phyloP scores from a whole-genome alignment of 2,113 vertebrate genomes.

The Leucopsar rothschildi region DNA sequence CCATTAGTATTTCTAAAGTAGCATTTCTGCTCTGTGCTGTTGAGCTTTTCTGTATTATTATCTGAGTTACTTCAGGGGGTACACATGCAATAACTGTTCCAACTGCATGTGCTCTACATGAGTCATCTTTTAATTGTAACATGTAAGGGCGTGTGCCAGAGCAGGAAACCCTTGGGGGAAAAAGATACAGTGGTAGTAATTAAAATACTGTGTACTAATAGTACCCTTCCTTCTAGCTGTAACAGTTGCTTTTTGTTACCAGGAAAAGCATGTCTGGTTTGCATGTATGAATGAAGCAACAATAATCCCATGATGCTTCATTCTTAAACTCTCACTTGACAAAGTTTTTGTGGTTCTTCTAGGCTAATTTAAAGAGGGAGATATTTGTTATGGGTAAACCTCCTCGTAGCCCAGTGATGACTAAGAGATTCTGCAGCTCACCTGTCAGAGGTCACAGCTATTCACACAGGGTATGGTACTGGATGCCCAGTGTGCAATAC shows the following conservation, averaged over 20 bases:
- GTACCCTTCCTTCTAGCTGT: not conserved
- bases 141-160: not conserved
- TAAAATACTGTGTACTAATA: not conserved
- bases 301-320: not conserved
- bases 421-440: conserved; percentile 83
- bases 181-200: not conserved
- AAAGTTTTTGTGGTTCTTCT: conserved; percentile 82
- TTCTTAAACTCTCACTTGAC: conserved; percentile 58
- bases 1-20: not conserved
- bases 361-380: conserved; percentile 84
- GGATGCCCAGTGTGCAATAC: conserved; percentile 34
- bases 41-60: not conserved
- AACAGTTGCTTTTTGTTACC: not conserved
- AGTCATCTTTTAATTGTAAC: not conserved
- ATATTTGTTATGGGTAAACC: conserved; percentile 89
- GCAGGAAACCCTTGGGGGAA: not conserved
- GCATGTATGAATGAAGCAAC: not conserved
- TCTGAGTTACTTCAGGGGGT: not conserved
- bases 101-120: not conserved
- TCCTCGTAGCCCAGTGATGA: conserved; percentile 92
- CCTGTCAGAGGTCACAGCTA: conserved; percentile 81
- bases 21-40: not conserved
- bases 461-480: conserved; percentile 88
- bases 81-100: not conserved
- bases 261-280: conserved; percentile 15